Base-by-base conservation (phyloP, 2,888 invertebrate genomes). In the Holacanthella duospinosa region DNA sequence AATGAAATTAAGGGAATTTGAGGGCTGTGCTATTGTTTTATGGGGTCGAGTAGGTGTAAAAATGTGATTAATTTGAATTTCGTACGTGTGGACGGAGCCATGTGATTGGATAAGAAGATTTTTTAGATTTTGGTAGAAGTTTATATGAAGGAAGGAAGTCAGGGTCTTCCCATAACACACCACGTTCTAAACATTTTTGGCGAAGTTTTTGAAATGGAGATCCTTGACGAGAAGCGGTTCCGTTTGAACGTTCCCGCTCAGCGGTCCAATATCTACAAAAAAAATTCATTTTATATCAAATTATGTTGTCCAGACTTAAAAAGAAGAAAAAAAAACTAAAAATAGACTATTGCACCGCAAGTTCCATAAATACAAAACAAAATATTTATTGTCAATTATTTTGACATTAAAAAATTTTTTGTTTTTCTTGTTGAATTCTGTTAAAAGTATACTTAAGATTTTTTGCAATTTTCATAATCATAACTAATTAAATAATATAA, bases 61-160 rank as follows among this genome's bases (percentile, higher is more conserved):
- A n/a, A n/a, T n/a, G n/a, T n/a, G 36, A 36, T 36, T 6, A 36
- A 36, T 36, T 26, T 19, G 27, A 48, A 57, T 16, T 21, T 80
- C 84, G 82, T 76, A 86, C 85, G 74, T 84, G 84, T 19, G 86
- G 86, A 68, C 86, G 77, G 80, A 82, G 80, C 86, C 86, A 86
- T 53, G 81, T 79, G 68, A 84, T 79, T 6, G 82, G 82, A 67
- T 79, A 79, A 21, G 80, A 74, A n/a, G 80, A 76, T 21, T 82
- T 80, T 71, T 83, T 76, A 80, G 82, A 76, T 79, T 81, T 73
- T 79, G 80, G 75, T 59, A 79, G 81, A 43, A 85, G 78, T 74
- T 80, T 79, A 56, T 81, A 78, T 24, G 78, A 77, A 1, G 83
- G 79, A 19, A 81, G 81, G 76, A 85, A 85, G 71, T 83, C 83